Percentiles rank a stretch among this genome's conserved stretches.
These are phyloP conservation scores for Pemphredon lugubris DNA, from an alignment of 2,888 invertebrate species.

Conservation along the genomic window DNA sequence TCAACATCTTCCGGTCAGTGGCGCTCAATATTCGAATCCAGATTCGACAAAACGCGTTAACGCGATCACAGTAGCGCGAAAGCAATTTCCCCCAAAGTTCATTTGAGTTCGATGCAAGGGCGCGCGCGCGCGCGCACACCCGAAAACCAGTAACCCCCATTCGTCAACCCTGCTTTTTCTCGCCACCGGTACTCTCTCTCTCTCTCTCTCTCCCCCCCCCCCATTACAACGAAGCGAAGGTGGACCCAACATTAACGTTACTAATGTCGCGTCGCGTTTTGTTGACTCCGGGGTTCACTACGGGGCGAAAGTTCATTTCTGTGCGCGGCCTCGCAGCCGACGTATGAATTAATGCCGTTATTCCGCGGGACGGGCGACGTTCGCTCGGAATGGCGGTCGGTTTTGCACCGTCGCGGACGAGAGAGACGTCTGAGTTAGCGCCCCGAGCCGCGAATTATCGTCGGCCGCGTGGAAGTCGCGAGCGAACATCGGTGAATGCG, in stretches of 20 bases:
- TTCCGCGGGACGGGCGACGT: conserved; percentile 10
- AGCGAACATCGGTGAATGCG: conserved; percentile 44
- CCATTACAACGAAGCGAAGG: background rate
- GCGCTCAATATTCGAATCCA: no score
- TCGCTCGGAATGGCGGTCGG: conserved; percentile 26
- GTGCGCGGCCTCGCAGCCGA: conserved; percentile 21
- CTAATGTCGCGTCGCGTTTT: conserved; percentile 54
- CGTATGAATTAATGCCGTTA: conserved; percentile 49
- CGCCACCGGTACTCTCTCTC: background rate
- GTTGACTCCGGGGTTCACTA: conserved; percentile 43
- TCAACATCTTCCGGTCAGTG: no score
- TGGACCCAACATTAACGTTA: conserved; percentile 42
- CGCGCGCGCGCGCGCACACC: background rate
- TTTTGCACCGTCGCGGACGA: conserved; percentile 38
- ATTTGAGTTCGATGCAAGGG: conserved; percentile 1
- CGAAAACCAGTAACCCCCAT: conserved; percentile 6
- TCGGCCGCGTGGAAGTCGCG: conserved; percentile 34
- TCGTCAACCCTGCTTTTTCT: conserved; percentile 17
- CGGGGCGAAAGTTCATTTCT: conserved; percentile 37
- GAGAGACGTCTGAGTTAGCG: conserved; percentile 49
- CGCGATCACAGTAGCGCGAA: background rate
- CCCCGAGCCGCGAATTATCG: conserved; percentile 43
- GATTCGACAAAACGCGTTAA: background rate
- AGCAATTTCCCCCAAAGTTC: background rate
- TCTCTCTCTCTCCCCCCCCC: no score